phyloP scores from a whole-genome alignment of 2,797 vertebrate genomes.

The Myripristis jacobus region DNA sequence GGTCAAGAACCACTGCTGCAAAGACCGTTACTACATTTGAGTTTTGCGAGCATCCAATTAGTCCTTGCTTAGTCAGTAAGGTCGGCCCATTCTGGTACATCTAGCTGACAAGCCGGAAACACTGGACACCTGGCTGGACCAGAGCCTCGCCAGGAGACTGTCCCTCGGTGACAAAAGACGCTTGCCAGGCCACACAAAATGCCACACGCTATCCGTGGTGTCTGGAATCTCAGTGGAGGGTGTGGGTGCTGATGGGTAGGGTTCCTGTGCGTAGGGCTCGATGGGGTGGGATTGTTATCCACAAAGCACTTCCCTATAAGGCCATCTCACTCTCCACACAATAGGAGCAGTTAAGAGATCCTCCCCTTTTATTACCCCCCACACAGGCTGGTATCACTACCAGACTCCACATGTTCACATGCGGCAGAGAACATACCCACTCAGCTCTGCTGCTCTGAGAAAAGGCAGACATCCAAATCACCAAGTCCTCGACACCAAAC shows the following conservation, averaged over 20 bases:
- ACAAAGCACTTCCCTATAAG: slow-evolving; percentile 89
- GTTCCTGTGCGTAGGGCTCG: slow-evolving; percentile 58
- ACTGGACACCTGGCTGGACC: slow-evolving; percentile 56
- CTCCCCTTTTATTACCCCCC: slow-evolving; percentile 41
- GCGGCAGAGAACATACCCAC: slow-evolving; percentile 55
- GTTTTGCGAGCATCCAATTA: not conserved
- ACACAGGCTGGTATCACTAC: slow-evolving; percentile 25
- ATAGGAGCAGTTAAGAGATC: slow-evolving; percentile 80
- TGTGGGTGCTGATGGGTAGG: slow-evolving; percentile 72
- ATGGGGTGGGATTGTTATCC: slow-evolving; percentile 68
- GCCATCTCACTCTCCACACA: slow-evolving; percentile 84
- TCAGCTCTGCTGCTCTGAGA: slow-evolving; percentile 36
- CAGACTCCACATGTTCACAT: slow-evolving; percentile 57
- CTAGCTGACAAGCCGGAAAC: slow-evolving; percentile 44
- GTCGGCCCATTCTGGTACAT: slow-evolving; percentile 39
- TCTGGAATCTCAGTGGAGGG: slow-evolving; percentile 86
- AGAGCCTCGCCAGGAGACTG: slow-evolving; percentile 62
- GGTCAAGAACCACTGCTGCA: not conserved
- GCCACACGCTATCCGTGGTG: slow-evolving; percentile 83
- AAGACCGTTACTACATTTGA: not conserved
- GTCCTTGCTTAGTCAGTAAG: slow-evolving; percentile 24
- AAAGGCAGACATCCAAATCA: slow-evolving; percentile 47
- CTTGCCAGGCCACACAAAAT: slow-evolving; percentile 86
- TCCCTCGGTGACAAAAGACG: slow-evolving; percentile 74
- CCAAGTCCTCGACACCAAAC: slow-evolving; percentile 30